phyloP scores from a whole-genome alignment of 2,797 vertebrate genomes.

The Tragopan temminckii region DNA sequence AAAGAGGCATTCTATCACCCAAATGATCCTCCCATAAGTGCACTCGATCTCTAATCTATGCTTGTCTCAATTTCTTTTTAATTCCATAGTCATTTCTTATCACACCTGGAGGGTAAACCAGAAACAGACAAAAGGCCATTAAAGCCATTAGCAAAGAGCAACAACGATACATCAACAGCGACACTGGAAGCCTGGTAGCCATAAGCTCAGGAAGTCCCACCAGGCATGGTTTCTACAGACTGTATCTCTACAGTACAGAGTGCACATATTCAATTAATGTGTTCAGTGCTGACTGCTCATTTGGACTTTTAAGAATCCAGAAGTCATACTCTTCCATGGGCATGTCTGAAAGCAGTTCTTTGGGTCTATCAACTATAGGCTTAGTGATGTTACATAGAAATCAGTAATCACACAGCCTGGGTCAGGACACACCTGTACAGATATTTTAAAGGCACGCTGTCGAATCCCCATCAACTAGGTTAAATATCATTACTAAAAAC shows the following conservation, averaged over 20 bases:
- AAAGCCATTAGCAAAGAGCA: not conserved
- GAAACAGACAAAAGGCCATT: not conserved
- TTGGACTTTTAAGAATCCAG: not conserved
- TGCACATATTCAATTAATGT: not conserved
- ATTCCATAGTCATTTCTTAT: not conserved
- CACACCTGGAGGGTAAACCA: not conserved
- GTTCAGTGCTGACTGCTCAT: not conserved
- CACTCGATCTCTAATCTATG: not conserved
- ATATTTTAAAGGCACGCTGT: not conserved
- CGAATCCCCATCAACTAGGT: not conserved
- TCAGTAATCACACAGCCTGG: not conserved
- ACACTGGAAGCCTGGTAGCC: not conserved
- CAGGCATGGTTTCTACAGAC: not conserved
- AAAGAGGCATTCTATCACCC: not conserved
- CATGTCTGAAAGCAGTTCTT: not conserved
- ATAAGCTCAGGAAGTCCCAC: not conserved
- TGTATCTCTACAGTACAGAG: not conserved
- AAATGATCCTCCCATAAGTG: not conserved
- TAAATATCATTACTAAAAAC: not conserved
- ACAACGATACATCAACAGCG: not conserved
- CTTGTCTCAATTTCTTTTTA: not conserved
- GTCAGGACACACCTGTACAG: not conserved
- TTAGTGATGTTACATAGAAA: not conserved
- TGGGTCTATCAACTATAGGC: not conserved
- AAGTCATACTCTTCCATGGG: not conserved